phyloP scores from a whole-genome alignment of 2,888 invertebrate genomes.

The Hypsopygia costalis region DNA sequence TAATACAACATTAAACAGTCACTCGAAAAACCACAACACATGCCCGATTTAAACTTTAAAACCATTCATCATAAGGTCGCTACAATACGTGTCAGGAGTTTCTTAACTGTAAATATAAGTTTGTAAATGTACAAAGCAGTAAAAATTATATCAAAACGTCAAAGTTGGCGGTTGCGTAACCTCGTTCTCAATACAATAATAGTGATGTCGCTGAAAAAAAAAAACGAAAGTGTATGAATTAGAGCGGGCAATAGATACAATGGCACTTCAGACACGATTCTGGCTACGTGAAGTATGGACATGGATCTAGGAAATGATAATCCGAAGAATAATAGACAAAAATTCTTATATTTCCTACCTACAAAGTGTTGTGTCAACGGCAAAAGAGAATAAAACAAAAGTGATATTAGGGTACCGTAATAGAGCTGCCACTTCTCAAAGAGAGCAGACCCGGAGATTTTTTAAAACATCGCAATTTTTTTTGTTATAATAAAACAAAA shows the following conservation, averaged over 20 bases:
- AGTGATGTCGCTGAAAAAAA: slow-evolving; percentile 68
- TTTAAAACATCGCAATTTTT: too few species aligned
- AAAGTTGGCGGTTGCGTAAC: slow-evolving; percentile 70
- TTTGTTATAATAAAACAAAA: too few species aligned
- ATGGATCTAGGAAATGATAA: too few species aligned
- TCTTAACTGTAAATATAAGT: not conserved
- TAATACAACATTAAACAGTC: slow-evolving; percentile 30
- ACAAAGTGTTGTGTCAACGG: too few species aligned
- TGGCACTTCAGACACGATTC: slow-evolving; percentile 56
- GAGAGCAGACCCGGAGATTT: too few species aligned
- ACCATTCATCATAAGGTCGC: slow-evolving; percentile 17
- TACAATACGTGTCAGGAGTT: slow-evolving; percentile 6
- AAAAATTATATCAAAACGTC: slow-evolving; percentile 79
- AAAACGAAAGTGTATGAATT: slow-evolving; percentile 74
- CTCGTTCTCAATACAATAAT: slow-evolving; percentile 76
- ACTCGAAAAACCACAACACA: not conserved
- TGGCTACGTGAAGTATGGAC: not conserved
- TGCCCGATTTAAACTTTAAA: not conserved
- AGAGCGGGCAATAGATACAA: slow-evolving; percentile 72
- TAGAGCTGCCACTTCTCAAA: too few species aligned
- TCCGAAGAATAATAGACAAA: too few species aligned
- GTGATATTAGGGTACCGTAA: too few species aligned
- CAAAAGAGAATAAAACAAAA: too few species aligned
- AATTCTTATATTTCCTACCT: too few species aligned
- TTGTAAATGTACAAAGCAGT: slow-evolving; percentile 50